Base-by-base conservation (phyloP, 2,113 vertebrate genomes). In the Limanda limanda region DNA sequence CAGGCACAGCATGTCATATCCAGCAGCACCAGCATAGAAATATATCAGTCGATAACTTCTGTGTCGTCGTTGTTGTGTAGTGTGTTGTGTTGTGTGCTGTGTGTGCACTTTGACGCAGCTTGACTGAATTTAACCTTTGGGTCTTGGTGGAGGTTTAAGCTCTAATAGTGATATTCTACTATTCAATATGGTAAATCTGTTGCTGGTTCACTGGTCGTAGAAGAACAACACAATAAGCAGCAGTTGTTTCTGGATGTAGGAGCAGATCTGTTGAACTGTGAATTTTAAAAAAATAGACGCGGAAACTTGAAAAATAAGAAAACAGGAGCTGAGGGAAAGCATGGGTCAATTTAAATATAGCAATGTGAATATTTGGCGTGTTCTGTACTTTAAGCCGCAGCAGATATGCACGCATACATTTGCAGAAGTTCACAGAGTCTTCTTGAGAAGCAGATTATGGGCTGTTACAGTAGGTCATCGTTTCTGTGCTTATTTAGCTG, bases 391-490 rank as follows among this genome's bases (percentile, higher is more conserved):
- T 13, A 0, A 55, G 47, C 60, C 66, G 1, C 60, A 60, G 45
- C 42, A 45, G n/a, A 64, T 4, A 15, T 24, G 54, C 27, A 75
- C 65, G 24, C 20, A 45, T 11, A 21, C 14, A 1, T 20, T 37
- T 20, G 27, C 6, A 21, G 45, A 37, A 11, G 62, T 52, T 77
- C 58, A 61, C 45, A 51, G 47, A 51, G 47, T 51, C 47, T 2
- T 0, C 47, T 17, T 9, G 23, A 52, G 31, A 35, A 5, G 21
- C 59, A 74, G 65, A 78, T 83, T 78, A 47, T n/a, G 69, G 65
- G 59, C 45, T 60, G 24, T 27, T 24, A 13, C 0, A 35, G 21
- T 25, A 24, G 52, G 64, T 58, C 11, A 59, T 24, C 52, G 40
- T 13, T 42, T 13, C 40, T 13, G 40, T 42, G 40, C 40, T 42